Percentiles rank a stretch among this genome's conserved stretches.
These are phyloP conservation scores for Shinisaurus crocodilurus DNA, from an alignment of 2,113 vertebrate genomes.

Conservation along the genomic window DNA sequence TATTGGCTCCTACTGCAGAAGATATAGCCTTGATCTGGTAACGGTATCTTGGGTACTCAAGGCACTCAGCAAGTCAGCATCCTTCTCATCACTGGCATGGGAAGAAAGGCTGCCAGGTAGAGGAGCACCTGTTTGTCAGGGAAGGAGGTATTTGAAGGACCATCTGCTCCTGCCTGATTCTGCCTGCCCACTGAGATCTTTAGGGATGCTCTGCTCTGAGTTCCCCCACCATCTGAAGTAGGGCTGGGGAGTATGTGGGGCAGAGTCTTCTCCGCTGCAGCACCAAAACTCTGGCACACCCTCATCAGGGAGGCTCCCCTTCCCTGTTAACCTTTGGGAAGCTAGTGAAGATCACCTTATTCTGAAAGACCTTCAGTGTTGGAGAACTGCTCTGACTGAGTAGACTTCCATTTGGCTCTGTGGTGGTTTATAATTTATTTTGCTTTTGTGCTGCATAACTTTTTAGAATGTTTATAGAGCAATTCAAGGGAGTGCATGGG, in stretches of 20 bases:
- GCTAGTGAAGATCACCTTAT: background rate
- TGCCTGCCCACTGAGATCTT: background rate
- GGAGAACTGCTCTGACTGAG: background rate
- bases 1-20: background rate
- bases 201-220: background rate
- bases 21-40: background rate
- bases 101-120: background rate
- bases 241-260: background rate
- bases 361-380: background rate
- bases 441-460: background rate
- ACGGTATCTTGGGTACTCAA: background rate
- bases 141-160: background rate
- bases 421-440: background rate
- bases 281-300: background rate
- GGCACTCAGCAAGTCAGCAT: background rate
- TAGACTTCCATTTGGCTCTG: background rate
- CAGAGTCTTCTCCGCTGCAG: background rate
- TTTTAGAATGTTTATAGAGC: background rate
- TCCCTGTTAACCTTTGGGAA: background rate
- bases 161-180: background rate
- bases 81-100: background rate
- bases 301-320: background rate
- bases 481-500: background rate
- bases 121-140: background rate
- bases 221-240: background rate